Evolutionary conservation across 53 echinoderm and acorn worm species (phyloP).

Genomic region (Astropecten irregularis): DNA sequence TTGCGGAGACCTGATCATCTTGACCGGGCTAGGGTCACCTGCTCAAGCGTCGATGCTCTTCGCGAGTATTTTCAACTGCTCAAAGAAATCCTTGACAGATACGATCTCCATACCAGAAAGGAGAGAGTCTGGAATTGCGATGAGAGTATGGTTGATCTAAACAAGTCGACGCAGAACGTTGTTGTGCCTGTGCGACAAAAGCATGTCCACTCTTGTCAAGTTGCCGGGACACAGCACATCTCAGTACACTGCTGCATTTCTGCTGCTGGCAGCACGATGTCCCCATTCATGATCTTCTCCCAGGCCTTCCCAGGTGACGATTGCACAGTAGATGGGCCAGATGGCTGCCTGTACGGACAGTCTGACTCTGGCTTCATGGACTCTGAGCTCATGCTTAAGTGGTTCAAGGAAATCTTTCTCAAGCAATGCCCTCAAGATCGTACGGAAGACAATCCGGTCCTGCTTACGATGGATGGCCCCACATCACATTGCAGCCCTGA

Average conservation of each 20-base stretch:
- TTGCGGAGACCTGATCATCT: conserved; percentile 21
- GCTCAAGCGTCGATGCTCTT: not conserved
- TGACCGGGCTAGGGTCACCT: not conserved
- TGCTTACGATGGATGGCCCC: conserved; percentile 45
- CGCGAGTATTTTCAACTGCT: conserved; percentile 55
- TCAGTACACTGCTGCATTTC: conserved; percentile 38
- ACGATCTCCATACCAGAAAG: not conserved
- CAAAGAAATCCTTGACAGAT: conserved; percentile 7
- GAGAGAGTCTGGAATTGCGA: conserved; percentile 51
- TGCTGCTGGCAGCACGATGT: conserved; percentile 44
- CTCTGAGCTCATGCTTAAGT: conserved; percentile 10
- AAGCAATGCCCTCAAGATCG: conserved; percentile 39
- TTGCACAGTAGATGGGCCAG: conserved; percentile 38
- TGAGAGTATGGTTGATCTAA: conserved; percentile 41
- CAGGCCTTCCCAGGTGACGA: conserved; percentile 26
- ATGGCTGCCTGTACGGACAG: conserved; percentile 42
- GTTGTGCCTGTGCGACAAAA: conserved; percentile 27
- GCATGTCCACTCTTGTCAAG: conserved; percentile 41
- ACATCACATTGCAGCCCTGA: conserved; percentile 1
- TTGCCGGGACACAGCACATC: conserved; percentile 29
- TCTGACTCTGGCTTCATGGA: conserved; percentile 53
- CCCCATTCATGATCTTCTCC: conserved; percentile 40
- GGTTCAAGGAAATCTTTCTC: conserved; percentile 53
- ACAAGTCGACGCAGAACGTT: conserved; percentile 54
- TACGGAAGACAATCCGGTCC: conserved; percentile 23